Conservation (phyloP, 2,888 invertebrate species). For the Apodemia zela region DNA sequence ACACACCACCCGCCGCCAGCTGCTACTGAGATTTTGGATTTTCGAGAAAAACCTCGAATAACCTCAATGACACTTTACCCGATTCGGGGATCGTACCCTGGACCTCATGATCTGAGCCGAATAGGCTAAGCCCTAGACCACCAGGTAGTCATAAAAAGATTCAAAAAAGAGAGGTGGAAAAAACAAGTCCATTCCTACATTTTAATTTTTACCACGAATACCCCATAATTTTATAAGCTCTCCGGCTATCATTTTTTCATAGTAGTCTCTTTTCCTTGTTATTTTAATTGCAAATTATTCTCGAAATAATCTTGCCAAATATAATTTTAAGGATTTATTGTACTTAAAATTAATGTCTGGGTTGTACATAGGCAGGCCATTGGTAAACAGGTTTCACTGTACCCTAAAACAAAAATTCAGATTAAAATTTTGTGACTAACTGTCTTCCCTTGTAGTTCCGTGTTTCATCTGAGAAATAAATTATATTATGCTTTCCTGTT, state of each 20-base stretch:
- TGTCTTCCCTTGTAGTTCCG: conserved; percentile 9
- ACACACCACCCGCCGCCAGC: no score
- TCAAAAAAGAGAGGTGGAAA: no score
- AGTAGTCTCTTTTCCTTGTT: neutral
- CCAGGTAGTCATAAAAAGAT: no score
- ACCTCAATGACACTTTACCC: no score
- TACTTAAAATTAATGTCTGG: conserved; percentile 45
- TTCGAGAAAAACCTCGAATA: no score
- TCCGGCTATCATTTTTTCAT: neutral
- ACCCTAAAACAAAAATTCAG: conserved; percentile 43
- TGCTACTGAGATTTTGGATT: no score
- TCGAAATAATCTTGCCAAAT: neutral
- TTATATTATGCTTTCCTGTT: no score
- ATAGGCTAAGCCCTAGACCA: no score
- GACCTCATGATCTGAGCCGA: no score
- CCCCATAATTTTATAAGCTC: neutral
- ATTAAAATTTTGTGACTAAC: conserved; percentile 17
- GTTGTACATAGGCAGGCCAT: conserved; percentile 61
- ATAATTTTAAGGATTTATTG: neutral
- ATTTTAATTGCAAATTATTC: neutral
- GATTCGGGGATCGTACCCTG: no score
- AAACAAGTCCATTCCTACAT: no score
- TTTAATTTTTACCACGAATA: neutral
- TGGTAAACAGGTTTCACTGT: conserved; percentile 53
- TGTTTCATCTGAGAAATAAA: no score